Evolutionary conservation across 2,888 invertebrate species (phyloP).

Genomic region (Caenorhabditis virilis): DNA sequence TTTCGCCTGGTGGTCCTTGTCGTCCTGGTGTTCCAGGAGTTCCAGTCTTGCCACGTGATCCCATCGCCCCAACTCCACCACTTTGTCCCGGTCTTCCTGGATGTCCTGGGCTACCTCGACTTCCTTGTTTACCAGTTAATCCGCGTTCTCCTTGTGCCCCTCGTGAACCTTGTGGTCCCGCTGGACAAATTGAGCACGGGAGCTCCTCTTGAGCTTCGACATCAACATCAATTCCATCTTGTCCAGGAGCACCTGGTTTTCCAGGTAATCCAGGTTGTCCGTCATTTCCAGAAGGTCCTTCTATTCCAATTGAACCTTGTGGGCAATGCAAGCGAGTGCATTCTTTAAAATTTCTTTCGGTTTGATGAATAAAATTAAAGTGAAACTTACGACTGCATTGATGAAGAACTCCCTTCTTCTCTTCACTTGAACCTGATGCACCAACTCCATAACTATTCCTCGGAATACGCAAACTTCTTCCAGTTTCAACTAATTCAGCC

Average conservation of each 20-base stretch:
- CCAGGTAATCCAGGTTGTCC: slow-evolving; percentile 59
- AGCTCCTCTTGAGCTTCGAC: slow-evolving; percentile 48
- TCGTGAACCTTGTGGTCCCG: slow-evolving; percentile 52
- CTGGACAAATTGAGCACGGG: slow-evolving; percentile 58
- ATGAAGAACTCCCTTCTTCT: slow-evolving; percentile 43
- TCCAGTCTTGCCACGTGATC: slow-evolving; percentile 44
- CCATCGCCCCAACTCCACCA: slow-evolving; percentile 41
- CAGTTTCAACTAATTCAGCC: slow-evolving; percentile 42
- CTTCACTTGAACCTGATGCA: slow-evolving; percentile 6
- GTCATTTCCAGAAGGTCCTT: slow-evolving; percentile 55
- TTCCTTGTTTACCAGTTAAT: slow-evolving; percentile 31
- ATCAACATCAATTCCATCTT: slow-evolving; percentile 48
- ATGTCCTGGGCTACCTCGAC: slow-evolving; percentile 40
- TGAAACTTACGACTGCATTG: slow-evolving; percentile 47
- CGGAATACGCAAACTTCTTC: slow-evolving; percentile 37
- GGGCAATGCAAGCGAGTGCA: slow-evolving; percentile 57
- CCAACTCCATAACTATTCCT: slow-evolving; percentile 12
- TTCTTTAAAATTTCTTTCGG: slow-evolving; percentile 44
- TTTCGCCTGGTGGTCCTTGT: slow-evolving; percentile 50
- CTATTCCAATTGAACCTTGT: slow-evolving; percentile 51
- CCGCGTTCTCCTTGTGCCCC: slow-evolving; percentile 57
- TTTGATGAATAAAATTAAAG: no score
- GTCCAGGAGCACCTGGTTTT: slow-evolving; percentile 44
- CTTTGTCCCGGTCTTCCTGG: slow-evolving; percentile 42
- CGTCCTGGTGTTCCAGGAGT: slow-evolving; percentile 39